A percentile compares a stretch with the other conserved stretches of the same genome.
phyloP scores from a whole-genome alignment of 2,113 vertebrate genomes.

The Melanerpes formicivorus region DNA sequence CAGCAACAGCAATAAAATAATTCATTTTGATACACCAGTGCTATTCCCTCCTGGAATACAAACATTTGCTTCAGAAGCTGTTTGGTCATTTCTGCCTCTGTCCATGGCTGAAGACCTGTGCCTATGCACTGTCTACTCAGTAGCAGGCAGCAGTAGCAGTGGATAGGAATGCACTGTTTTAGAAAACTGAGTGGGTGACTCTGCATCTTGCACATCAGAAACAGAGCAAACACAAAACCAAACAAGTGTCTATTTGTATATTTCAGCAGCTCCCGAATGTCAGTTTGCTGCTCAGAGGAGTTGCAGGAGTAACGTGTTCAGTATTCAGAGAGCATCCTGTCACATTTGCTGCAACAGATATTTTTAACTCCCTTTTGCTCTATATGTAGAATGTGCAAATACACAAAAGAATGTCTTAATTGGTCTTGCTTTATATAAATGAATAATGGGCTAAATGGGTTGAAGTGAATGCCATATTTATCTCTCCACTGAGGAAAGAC shows the following conservation, averaged over 20 bases:
- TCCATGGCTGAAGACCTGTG: background rate
- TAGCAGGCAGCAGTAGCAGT: background rate
- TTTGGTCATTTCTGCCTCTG: background rate
- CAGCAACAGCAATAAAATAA: slow-evolving; percentile 9
- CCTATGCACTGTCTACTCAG: background rate
- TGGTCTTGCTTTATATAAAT: slow-evolving; percentile 79
- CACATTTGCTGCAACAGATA: slow-evolving; percentile 71
- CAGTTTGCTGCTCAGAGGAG: background rate
- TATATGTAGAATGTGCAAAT: slow-evolving; percentile 76
- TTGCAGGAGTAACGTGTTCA: slow-evolving; percentile 28
- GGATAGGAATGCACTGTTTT: background rate
- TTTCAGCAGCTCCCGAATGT: background rate
- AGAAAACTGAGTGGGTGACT: background rate
- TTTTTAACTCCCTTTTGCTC: slow-evolving; percentile 79
- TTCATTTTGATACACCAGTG: background rate
- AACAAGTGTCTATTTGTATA: slow-evolving; percentile 18
- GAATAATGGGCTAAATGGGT: slow-evolving; percentile 81
- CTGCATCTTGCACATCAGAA: background rate
- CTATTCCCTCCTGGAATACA: background rate
- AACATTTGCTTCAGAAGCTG: background rate
- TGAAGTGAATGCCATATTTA: slow-evolving; percentile 81
- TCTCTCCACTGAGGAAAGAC: slow-evolving; percentile 77
- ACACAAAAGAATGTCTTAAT: slow-evolving; percentile 80
- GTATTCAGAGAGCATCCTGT: slow-evolving; percentile 70
- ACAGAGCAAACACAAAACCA: background rate